phyloP scores from a whole-genome alignment of 2,888 invertebrate genomes.

The Plebejus argus region DNA sequence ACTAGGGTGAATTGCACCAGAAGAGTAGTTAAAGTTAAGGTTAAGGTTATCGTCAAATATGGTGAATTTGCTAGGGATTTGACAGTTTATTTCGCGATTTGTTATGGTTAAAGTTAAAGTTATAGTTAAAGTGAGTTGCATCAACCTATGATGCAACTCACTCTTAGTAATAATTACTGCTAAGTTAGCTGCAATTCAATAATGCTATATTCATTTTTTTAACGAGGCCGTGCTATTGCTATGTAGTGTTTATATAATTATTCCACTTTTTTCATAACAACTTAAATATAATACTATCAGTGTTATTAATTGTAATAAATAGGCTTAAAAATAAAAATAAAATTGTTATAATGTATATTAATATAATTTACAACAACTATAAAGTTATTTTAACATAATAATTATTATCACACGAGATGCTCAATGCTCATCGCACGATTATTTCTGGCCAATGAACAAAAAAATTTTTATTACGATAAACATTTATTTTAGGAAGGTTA shows the following conservation, averaged over 20 bases:
- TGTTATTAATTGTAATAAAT: neutral
- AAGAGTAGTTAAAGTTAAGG: no score
- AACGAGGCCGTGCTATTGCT: neutral
- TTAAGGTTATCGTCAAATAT: no score
- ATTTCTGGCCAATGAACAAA: neutral
- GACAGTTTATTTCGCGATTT: no score
- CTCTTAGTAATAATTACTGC: neutral
- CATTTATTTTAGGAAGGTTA: neutral
- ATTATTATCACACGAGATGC: neutral
- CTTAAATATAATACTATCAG: neutral
- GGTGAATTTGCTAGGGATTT: no score
- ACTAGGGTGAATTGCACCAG: no score
- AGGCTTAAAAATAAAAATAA: neutral
- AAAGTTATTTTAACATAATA: neutral
- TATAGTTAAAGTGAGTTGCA: no score
- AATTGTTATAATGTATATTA: neutral
- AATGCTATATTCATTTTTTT: neutral
- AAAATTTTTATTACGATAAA: neutral
- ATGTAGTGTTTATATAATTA: neutral
- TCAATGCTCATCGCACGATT: neutral
- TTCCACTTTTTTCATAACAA: neutral
- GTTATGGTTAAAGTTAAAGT: no score
- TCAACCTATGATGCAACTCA: no score
- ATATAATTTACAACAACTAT: neutral
- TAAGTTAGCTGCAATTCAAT: neutral